Evolutionary conservation across 2,113 vertebrate genomes (phyloP), one percentile per base, ranked within the genome.

Genomic region (Pelusios castaneus): DNA sequence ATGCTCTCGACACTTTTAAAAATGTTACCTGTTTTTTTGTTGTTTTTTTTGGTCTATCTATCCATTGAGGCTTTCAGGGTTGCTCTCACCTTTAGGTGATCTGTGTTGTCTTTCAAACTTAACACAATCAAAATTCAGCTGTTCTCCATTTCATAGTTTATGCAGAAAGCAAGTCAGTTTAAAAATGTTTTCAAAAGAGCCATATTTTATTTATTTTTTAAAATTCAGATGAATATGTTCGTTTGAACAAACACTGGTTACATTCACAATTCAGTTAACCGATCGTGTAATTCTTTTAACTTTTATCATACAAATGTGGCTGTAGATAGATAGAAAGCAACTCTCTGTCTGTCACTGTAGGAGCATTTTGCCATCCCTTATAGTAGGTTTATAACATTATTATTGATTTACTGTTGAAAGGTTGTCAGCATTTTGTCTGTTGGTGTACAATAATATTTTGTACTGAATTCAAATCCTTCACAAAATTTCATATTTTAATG

Each of bases 401-500:
- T 34, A 4, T 55, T 91, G 47, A 78, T 82, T 73, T 91, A 27
- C 56, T 81, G 27, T n/a, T 67, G 25, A 8, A 56, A 87, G 34
- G 43, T 49, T 3, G 2, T 45, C 14, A 0, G 1, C 60, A 27
- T 91, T 94, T 87, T 93, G 49, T 80, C 80, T n/a, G 90, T 95
- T 96, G 89, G 56, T 93, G 41, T 6, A 8, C 63, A 41, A 9
- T 91, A 87, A 73, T 47, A 95, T 79, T 88, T 86, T 56, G 95
- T 92, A 79, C 16, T 75, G 3, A 6, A 21, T 52, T 83, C 63
- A 60, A 1, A 67, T 22, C 85, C 41, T 84, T 82, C 88, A 22
- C 81, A 51, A 27, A 6, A 47, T 86, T 95, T 95, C 10, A 87
- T 94, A 91, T 93, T 95, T 91, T 92, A 79, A 38, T 55, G 58